Evolutionary conservation across 2,888 invertebrate species (phyloP).

Genomic region (Eupithecia centaureata): DNA sequence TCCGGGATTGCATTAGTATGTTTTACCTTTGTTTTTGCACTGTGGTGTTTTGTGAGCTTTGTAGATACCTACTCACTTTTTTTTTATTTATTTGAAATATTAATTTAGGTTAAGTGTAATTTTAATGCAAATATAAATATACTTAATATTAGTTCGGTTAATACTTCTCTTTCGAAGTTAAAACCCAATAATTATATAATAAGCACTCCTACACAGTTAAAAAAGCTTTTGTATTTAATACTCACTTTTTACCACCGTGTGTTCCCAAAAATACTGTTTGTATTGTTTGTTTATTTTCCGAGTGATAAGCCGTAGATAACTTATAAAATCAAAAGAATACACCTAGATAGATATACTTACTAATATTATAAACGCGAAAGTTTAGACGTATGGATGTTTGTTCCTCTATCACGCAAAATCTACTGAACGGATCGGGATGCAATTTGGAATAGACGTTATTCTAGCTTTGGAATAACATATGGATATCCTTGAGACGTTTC

Average conservation of each 20-base stretch:
- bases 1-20: too few species aligned
- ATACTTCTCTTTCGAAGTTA: neutral
- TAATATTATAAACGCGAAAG: too few species aligned
- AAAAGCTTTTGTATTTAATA: neutral
- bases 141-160: too few species aligned
- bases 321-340: too few species aligned
- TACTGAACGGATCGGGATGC: too few species aligned
- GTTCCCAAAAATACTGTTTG: neutral
- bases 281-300: neutral
- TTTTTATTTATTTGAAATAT: neutral
- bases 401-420: too few species aligned
- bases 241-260: neutral
- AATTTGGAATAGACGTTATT: too few species aligned
- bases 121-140: neutral
- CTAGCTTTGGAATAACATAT: too few species aligned
- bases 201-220: neutral
- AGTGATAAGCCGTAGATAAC: neutral
- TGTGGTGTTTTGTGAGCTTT: conserved; percentile 28
- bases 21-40: conserved; percentile 14
- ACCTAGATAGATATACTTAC: too few species aligned
- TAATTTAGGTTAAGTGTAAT: neutral
- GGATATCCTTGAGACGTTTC: too few species aligned
- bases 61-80: conserved; percentile 12
- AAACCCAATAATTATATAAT: neutral
- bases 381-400: too few species aligned